A percentile compares a stretch with the other conserved stretches of the same genome.
Evolutionary conservation across 2,797 vertebrate species (phyloP).

Genomic region (Choloepus didactylus): DNA sequence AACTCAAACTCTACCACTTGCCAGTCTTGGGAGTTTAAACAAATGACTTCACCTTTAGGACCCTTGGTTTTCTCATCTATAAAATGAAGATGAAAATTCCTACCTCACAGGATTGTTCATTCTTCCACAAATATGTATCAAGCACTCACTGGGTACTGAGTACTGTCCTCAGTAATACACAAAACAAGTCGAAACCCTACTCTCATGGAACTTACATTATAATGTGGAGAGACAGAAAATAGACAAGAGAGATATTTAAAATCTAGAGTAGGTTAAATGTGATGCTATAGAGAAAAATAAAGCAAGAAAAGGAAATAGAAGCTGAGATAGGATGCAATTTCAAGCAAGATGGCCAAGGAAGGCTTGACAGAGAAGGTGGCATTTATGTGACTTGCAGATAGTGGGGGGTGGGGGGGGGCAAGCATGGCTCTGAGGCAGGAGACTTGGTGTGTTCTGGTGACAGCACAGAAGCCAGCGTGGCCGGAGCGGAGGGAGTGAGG

Average conservation of each 20-base stretch:
- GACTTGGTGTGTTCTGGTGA: accelerated
- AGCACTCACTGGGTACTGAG: accelerated
- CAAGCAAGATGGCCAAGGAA: background rate
- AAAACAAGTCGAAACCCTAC: background rate
- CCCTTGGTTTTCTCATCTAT: background rate
- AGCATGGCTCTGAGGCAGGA: background rate
- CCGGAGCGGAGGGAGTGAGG: accelerated
- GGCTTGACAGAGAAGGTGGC: background rate
- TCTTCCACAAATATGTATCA: background rate
- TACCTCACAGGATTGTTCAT: background rate
- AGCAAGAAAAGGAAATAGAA: background rate
- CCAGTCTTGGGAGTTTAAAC: background rate
- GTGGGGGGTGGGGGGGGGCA: too few relatives aligned
- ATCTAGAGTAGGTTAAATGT: accelerated
- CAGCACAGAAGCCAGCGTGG: background rate
- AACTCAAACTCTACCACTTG: background rate
- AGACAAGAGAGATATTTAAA: background rate
- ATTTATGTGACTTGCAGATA: background rate
- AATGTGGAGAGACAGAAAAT: background rate
- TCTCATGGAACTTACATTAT: background rate
- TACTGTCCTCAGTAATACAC: too few relatives aligned
- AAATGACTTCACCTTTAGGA: background rate
- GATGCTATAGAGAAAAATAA: background rate
- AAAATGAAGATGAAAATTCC: background rate
- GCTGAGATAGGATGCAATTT: accelerated